Evolutionary conservation across 1,140 invertebrate species (phyloP).

Genomic region (Drosophila oshimai): DNA sequence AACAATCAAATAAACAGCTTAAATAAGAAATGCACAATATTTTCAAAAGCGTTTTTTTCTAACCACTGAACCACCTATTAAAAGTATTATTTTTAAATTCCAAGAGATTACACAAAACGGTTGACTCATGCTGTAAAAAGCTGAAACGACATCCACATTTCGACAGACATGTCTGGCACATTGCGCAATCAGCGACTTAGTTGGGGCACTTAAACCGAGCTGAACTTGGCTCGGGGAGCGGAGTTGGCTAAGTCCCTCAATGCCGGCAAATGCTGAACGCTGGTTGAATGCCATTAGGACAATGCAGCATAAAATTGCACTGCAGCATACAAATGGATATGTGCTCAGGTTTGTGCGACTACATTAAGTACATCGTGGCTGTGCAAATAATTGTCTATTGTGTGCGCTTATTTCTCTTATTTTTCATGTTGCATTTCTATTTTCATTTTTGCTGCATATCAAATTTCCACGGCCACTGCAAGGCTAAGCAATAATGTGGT

Average conservation of each 20-base stretch:
- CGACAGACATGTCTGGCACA: conserved; percentile 8
- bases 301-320: conserved; percentile 62
- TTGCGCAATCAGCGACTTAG: conserved; percentile 31
- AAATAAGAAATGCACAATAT: no score
- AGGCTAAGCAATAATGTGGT: conserved; percentile 24
- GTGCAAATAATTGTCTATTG: conserved; percentile 57
- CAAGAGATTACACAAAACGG: no score
- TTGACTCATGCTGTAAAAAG: background rate
- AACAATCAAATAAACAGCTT: no score
- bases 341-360: background rate
- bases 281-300: conserved; percentile 58
- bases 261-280: conserved; percentile 37
- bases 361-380: conserved; percentile 9
- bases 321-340: conserved; percentile 40
- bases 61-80: no score
- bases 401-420: conserved; percentile 28
- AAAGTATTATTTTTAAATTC: no score
- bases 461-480: conserved; percentile 38
- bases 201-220: conserved; percentile 6
- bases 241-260: conserved; percentile 31
- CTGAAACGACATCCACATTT: conserved; percentile 5
- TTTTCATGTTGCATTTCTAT: conserved; percentile 1
- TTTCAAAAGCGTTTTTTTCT: no score
- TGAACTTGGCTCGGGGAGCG: conserved; percentile 24
- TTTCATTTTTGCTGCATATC: conserved; percentile 47